Conservation (phyloP, 2,888 invertebrate species). For the Leucozona laternaria region DNA sequence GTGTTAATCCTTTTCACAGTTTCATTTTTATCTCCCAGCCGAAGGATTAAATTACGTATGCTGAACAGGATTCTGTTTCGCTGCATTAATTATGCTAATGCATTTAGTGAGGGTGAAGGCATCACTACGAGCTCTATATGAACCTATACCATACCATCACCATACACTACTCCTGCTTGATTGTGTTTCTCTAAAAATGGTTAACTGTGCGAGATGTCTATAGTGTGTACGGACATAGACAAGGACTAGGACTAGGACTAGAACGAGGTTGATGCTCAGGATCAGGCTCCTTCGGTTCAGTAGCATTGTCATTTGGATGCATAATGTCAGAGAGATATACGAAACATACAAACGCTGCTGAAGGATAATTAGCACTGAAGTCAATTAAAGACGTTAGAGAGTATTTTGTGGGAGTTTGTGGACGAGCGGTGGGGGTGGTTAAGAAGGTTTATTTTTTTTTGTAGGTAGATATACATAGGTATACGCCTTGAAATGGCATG, state of each 20-base stretch:
- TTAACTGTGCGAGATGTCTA: slow-evolving; percentile 34
- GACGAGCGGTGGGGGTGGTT: not conserved
- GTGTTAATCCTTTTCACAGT: slow-evolving; percentile 73
- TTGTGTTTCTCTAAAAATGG: slow-evolving; percentile 48
- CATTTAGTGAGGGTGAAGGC: slow-evolving; percentile 56
- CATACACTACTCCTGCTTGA: slow-evolving; percentile 5
- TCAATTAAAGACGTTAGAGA: slow-evolving; percentile 68
- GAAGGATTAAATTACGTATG: slow-evolving; percentile 75
- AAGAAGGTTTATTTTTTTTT: not conserved
- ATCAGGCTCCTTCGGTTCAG: slow-evolving; percentile 29
- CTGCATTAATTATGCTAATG: slow-evolving; percentile 76
- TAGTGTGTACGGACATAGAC: not conserved
- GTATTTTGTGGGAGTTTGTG: slow-evolving; percentile 16
- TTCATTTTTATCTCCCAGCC: slow-evolving; percentile 71
- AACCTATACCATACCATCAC: not conserved
- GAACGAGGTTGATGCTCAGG: slow-evolving; percentile 13
- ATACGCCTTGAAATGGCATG: slow-evolving; percentile 41
- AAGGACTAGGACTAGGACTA: not conserved
- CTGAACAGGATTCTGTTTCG: slow-evolving; percentile 75
- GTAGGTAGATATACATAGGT: not conserved
- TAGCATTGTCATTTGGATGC: slow-evolving; percentile 72
- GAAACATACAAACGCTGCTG: slow-evolving; percentile 37
- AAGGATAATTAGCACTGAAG: slow-evolving; percentile 73
- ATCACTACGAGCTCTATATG: not conserved
- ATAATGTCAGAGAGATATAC: slow-evolving; percentile 62